Percentiles rank a stretch among this genome's conserved stretches.
These are phyloP conservation scores for Schizopygopsis pylzovi DNA, from an alignment of 2,797 vertebrate genomes.

Conservation along the genomic window DNA sequence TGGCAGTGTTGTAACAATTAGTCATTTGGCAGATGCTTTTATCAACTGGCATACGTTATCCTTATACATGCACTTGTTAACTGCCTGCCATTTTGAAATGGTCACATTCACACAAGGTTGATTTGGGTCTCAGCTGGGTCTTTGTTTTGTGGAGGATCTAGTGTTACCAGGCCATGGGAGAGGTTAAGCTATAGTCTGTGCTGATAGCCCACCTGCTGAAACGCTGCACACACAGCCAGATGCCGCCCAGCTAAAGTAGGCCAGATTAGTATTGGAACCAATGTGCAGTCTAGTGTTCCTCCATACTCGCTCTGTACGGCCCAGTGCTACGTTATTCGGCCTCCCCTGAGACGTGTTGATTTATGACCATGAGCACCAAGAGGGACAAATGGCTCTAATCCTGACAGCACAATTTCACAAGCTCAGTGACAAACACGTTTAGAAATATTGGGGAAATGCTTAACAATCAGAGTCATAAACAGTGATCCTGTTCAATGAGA, in stretches of 20 bases:
- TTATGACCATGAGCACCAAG: conserved; percentile 40
- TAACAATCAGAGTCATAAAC: conserved; percentile 47
- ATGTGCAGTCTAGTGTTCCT: conserved; percentile 14
- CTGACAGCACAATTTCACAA: conserved; percentile 10
- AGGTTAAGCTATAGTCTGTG: conserved; percentile 44
- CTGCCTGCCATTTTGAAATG: conserved; percentile 2
- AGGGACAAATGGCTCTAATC: conserved; percentile 19
- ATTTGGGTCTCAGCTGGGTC: conserved; percentile 42
- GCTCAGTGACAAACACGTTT: conserved; percentile 22
- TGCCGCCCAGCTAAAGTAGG: conserved; percentile 55
- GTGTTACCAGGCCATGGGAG: conserved; percentile 46
- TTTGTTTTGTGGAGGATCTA: conserved; percentile 51
- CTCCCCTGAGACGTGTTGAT: conserved; percentile 44
- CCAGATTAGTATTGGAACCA: conserved; percentile 47
- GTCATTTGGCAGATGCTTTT: background rate
- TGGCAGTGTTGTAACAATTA: conserved; percentile 15
- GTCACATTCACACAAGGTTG: conserved; percentile 1
- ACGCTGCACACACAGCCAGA: conserved; percentile 51
- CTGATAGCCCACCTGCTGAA: conserved; percentile 60
- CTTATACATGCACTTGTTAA: background rate
- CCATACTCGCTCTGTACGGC: background rate
- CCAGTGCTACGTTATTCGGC: background rate
- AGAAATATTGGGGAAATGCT: conserved; percentile 46
- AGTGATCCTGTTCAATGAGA: conserved; percentile 33
- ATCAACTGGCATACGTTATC: background rate